A percentile compares a stretch with the other conserved stretches of the same genome.
Evolutionary conservation across 30 jellyfish, hydroid and myxozoan species (phyloP).

Genomic region (Chironex yamaguchii): DNA sequence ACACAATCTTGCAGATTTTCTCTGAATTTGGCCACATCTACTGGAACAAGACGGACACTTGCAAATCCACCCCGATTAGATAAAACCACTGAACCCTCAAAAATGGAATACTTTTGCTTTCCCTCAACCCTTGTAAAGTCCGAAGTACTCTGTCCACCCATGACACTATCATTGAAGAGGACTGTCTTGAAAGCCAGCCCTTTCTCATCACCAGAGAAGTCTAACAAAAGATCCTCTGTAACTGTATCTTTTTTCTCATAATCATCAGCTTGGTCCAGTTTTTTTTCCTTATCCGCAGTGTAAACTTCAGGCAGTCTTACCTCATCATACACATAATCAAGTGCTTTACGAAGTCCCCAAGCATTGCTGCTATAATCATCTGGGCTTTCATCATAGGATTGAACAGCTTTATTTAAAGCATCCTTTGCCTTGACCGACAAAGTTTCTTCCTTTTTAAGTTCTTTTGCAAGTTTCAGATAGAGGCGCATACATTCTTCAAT

Average conservation of each 20-base stretch:
- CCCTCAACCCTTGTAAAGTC: neutral
- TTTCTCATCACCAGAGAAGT: conserved; percentile 33
- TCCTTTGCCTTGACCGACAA: conserved; percentile 26
- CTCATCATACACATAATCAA: conserved; percentile 68
- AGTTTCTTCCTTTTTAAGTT: neutral
- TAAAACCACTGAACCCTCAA: conserved; percentile 72
- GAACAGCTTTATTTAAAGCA: conserved; percentile 10
- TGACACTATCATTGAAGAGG: conserved; percentile 66
- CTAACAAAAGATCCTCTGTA: conserved; percentile 46
- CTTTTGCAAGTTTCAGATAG: conserved; percentile 20
- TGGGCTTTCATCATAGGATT: conserved; percentile 2
- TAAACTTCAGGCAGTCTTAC: conserved; percentile 77
- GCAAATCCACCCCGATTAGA: conserved; percentile 90
- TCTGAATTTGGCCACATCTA: conserved; percentile 47
- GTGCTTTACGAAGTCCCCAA: conserved; percentile 45
- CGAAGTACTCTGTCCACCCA: conserved; percentile 77
- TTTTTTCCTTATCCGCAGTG: conserved; percentile 9
- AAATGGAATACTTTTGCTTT: conserved; percentile 32
- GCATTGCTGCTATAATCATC: conserved; percentile 8
- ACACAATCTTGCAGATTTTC: conserved; percentile 44
- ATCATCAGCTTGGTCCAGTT: neutral
- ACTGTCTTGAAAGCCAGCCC: conserved; percentile 5
- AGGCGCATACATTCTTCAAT: conserved; percentile 11
- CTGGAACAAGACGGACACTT: conserved; percentile 84
- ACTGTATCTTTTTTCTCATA: neutral